Base-by-base conservation (phyloP, 2,113 vertebrate species). In the Nycticorax nycticorax region DNA sequence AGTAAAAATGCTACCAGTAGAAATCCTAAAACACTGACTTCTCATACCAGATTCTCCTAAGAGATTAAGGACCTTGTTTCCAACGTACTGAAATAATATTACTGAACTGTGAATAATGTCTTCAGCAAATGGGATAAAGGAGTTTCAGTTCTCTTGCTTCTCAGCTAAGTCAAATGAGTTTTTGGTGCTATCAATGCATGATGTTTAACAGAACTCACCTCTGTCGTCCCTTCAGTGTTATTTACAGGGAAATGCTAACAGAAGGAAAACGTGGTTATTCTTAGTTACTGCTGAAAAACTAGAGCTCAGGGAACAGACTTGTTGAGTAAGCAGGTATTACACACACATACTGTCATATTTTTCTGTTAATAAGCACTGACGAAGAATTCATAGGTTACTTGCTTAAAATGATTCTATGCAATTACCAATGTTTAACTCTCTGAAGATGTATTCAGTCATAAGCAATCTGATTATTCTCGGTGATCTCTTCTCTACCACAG, bases 61-160 rank as follows among this genome's bases (percentile, higher is more conserved):
- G 82, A 93, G 91, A 78, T 47, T 71, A 43, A 79, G 89, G 64
- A 71, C 20, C 37, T 94, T 22, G 39, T 84, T 96, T 93, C 72
- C 62, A 66, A 39, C 8, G 47, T 12, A 45, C 13, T 57, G 35
- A 78, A 89, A 56, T 82, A 89, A 56, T 82, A 63, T 50, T 55
- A 57, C 37, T 50, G 11, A 35, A n/a, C 30, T 53, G 19, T 66
- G 73, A 91, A 73, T 41, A 89, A 64, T 18, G 10, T 79, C 50
- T 93, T 66, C 55, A 84, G 74, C 15, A 89, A 96, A 89, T 18
- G 19, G 47, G 30, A 85, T 20, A 41, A 62, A 71, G 37, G 47
- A 41, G 20, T 45, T 92, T 41, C 3, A 14, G 69, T 78, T 69
- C 53, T 95, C 19, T 41, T 94, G 56, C 28, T 72, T 26, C 24